These are phyloP conservation scores for Lerista edwardsae DNA, from an alignment of 2,797 vertebrate species.

Conservation along the genomic window DNA sequence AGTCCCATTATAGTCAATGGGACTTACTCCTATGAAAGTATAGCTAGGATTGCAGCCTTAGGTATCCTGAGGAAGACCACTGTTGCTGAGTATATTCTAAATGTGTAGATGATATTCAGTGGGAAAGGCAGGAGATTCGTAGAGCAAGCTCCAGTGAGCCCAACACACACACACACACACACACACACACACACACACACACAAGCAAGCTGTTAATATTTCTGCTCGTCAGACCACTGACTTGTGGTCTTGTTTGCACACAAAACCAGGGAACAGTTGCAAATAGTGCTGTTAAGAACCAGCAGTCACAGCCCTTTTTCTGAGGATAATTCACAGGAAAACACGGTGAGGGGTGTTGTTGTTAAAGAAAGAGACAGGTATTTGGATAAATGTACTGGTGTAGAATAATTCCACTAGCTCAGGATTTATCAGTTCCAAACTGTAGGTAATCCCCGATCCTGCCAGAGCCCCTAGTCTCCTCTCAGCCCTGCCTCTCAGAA, in stretches of 20 bases:
- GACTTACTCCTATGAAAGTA: too few relatives aligned
- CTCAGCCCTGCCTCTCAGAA: background rate
- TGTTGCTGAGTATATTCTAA: background rate
- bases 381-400: rapidly evolving
- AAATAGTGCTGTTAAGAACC: slow-evolving; percentile 27
- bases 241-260: slow-evolving; percentile 34
- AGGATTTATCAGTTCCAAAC: rapidly evolving
- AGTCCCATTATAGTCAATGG: too few relatives aligned
- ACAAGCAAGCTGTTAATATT: slow-evolving; percentile 9
- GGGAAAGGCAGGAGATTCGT: slow-evolving; percentile 21
- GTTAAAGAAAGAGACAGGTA: rapidly evolving
- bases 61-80: background rate
- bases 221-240: background rate
- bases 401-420: rapidly evolving
- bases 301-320: slow-evolving; percentile 20
- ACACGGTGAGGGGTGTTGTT: background rate
- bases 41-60: too few relatives aligned
- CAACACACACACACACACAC: background rate
- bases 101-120: slow-evolving; percentile 25
- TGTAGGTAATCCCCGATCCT: rapidly evolving
- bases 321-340: background rate
- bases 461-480: background rate
- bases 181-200: too few relatives aligned
- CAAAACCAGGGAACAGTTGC: background rate
- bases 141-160: rapidly evolving